Percentiles rank a stretch among this genome's conserved stretches.
These are phyloP conservation scores for Sminthurides aquaticus DNA, from an alignment of 2,888 invertebrate species.

Conservation along the genomic window DNA sequence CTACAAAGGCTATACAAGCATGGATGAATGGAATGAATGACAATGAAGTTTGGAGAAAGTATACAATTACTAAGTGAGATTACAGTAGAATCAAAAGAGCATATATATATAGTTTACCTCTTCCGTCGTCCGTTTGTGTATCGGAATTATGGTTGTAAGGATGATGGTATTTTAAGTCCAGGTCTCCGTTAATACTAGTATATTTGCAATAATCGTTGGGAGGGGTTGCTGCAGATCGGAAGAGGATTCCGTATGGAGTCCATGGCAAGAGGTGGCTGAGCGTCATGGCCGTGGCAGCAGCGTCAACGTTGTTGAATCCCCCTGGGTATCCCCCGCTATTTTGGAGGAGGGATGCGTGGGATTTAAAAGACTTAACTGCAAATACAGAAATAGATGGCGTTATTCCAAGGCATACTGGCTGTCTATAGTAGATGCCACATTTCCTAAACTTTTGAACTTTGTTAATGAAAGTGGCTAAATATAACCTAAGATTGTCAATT, in stretches of 20 bases:
- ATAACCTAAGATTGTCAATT: too few species aligned
- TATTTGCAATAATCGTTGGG: neutral
- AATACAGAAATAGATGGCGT: neutral
- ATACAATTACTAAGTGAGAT: too few species aligned
- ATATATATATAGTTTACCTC: too few species aligned
- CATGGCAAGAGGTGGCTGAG: conserved; percentile 26
- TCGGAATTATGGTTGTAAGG: neutral
- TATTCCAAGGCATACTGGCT: too few species aligned
- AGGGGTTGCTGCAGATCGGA: conserved; percentile 20
- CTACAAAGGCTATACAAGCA: too few species aligned
- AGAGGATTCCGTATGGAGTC: conserved; percentile 29
- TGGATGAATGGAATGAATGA: too few species aligned
- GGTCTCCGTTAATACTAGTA: neutral
- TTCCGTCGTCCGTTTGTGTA: neutral
- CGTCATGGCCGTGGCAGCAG: conserved; percentile 24
- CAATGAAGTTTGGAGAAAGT: too few species aligned
- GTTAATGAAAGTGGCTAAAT: too few species aligned
- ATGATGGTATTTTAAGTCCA: neutral
- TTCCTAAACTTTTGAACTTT: too few species aligned
- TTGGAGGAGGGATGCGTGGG: neutral
- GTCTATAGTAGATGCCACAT: too few species aligned
- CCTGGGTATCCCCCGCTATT: neutral
- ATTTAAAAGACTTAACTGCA: neutral
- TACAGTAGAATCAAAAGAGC: too few species aligned
- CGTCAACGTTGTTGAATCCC: neutral